A percentile compares a stretch with the other conserved stretches of the same genome.
phyloP scores from a whole-genome alignment of 2,888 invertebrate genomes.

The Oligia fasciuncula region DNA sequence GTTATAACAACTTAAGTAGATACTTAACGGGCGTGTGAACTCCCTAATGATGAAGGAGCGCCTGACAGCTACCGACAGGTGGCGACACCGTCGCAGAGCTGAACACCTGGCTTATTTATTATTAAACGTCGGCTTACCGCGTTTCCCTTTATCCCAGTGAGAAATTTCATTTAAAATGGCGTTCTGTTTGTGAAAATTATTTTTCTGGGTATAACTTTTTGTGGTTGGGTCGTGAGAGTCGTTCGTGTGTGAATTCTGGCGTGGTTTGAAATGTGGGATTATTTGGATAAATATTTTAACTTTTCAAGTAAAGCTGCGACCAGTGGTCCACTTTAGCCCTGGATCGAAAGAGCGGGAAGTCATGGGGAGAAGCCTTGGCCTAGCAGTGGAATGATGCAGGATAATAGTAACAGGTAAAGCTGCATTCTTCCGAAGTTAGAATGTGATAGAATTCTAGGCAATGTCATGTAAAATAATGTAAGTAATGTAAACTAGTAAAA shows the following conservation, averaged over 20 bases:
- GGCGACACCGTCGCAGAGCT: constrained; percentile 34
- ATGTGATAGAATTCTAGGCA: no score
- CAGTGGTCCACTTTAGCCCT: neutral
- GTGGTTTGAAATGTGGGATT: neutral
- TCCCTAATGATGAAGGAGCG: constrained; percentile 32
- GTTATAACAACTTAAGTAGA: constrained; percentile 23
- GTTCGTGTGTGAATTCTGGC: neutral
- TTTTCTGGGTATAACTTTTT: constrained; percentile 20
- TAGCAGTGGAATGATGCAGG: no score
- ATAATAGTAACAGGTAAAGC: no score
- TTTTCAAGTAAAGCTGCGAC: neutral
- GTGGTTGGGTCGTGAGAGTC: constrained; percentile 6
- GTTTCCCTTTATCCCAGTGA: constrained; percentile 45
- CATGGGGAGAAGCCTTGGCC: no score
- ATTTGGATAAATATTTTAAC: constrained; percentile 4
- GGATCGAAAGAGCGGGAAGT: neutral
- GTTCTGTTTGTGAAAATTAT: constrained; percentile 29
- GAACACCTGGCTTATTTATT: constrained; percentile 58
- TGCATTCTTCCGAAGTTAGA: no score
- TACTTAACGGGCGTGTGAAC: constrained; percentile 15
- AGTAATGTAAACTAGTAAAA: no score
- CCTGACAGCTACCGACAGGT: constrained; percentile 37
- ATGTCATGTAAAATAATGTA: no score
- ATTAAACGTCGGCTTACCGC: constrained; percentile 60
- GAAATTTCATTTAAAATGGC: constrained; percentile 52